Base-by-base conservation (phyloP, 2,797 vertebrate genomes). In the Argya squamiceps region DNA sequence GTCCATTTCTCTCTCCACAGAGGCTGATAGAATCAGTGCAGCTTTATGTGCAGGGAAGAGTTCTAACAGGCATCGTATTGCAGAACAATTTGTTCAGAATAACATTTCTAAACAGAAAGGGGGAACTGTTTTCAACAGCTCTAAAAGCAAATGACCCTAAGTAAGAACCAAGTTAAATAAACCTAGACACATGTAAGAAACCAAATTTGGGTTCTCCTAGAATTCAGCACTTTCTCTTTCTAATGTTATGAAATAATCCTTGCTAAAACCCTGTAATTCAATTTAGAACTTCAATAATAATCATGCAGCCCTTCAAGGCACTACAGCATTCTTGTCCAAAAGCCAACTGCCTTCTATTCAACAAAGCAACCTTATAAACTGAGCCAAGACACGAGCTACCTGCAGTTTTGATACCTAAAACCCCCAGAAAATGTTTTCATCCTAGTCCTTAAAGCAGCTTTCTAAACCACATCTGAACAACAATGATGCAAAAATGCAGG, bases 401-500 rank as follows among this genome's bases (percentile, higher is more conserved):
- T 62, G 30, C 30, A 62, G 24, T 74, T 65, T 73, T 68, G 63
- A 41, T 12, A 87, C 23, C 37, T 62, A 58, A 60, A 60, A 41
- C 2, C 0, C 7, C 8, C 24, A 44, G 7, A 27, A 39, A 76
- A 36, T 2, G 2, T 70, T 15, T 58, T 65, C 44, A 41, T 29
- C 22, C 36, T 39, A 55, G 29, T 41, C 39, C 30, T 55, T 63
- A 46, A 43, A 53, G 41, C 23, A 50, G 21, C 36, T 59, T 29
- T 41, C 10, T 52, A 74, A 78, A 76, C 32, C 30, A 27, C 23
- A 71, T 21, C 49, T 58, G 47, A 60, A 49, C 59, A 75, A 41
- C 7, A 44, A 14, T 3, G 18, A 9, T 0, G 0, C 14, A 84
- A 67, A 87, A 88, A 55, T 9, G 16, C 9, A 69, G 12, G 11